phyloP scores from a whole-genome alignment of 1,140 invertebrate genomes.

The Eupristina koningsbergeri region DNA sequence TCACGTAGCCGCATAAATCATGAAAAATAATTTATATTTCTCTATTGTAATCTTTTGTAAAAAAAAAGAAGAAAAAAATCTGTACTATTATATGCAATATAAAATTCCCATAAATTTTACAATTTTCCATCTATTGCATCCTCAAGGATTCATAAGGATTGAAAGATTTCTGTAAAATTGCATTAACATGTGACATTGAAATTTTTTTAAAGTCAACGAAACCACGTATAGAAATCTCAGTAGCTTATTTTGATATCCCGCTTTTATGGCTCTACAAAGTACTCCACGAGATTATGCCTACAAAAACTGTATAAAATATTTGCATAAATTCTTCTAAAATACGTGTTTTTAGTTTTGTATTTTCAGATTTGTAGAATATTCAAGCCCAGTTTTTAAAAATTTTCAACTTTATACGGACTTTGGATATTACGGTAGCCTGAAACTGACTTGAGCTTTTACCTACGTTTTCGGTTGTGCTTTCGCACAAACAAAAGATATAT shows the following conservation, averaged over 20 bases:
- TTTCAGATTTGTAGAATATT: not conserved
- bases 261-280: not conserved
- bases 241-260: not conserved
- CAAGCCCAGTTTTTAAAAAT: not conserved
- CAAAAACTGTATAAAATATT: not conserved
- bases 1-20: not conserved
- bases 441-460: not conserved
- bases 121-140: not conserved
- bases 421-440: not conserved
- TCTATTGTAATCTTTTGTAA: not conserved
- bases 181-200: constrained; percentile 32
- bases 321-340: not conserved
- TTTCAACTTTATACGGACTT: not conserved
- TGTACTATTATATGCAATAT: not conserved
- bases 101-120: not conserved
- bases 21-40: not conserved
- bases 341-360: not conserved
- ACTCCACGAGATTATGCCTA: not conserved
- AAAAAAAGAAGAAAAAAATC: not conserved
- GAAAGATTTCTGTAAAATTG: not conserved
- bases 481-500: not conserved
- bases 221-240: not conserved
- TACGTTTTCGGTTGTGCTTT: not conserved
- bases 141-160: not conserved
- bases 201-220: not conserved